Conservation (phyloP, 1,140 invertebrate species). For the Saxidomus purpurata region DNA sequence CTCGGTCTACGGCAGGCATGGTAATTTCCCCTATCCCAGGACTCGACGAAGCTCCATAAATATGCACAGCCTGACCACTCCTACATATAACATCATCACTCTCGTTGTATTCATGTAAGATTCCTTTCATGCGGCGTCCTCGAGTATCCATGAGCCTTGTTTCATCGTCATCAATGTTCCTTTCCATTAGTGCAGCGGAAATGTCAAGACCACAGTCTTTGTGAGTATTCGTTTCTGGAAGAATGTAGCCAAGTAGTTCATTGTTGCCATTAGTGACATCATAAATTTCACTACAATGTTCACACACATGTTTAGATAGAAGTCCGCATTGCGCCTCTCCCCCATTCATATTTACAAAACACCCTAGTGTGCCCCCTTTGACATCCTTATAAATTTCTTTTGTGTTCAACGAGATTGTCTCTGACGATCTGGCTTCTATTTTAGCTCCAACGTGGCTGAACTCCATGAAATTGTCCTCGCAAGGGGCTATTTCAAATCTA, state of each 20-base stretch:
- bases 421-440: neutral
- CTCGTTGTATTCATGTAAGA: neutral
- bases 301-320: neutral
- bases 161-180: neutral
- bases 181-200: neutral
- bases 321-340: neutral
- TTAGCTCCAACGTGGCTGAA: neutral
- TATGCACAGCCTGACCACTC: neutral
- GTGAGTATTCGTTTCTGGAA: neutral
- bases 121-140: neutral
- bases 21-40: neutral
- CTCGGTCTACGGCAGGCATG: neutral
- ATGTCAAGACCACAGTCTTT: neutral
- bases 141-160: neutral
- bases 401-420: neutral
- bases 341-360: neutral
- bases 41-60: neutral
- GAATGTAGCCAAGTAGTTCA: neutral
- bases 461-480: neutral
- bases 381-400: neutral
- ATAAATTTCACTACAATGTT: neutral
- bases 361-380: neutral
- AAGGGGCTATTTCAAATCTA: neutral
- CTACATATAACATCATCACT: neutral
- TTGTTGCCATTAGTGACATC: neutral